Evolutionary conservation across 1,140 invertebrate genomes (phyloP), one percentile per base, ranked within the genome.

Genomic region (Halesus radiatus): DNA sequence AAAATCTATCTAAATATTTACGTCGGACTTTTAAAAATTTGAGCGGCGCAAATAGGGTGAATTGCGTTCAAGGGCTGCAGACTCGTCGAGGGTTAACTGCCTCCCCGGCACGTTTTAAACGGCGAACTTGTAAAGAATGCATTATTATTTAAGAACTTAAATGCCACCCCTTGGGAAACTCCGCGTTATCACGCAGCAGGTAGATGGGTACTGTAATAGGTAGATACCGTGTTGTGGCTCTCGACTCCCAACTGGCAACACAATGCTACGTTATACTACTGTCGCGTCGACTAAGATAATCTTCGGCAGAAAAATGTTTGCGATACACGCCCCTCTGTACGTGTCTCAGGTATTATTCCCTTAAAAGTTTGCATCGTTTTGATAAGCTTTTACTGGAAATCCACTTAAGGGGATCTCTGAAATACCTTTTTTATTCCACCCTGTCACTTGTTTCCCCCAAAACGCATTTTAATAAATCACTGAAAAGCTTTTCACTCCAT

Each of bases 111-210:
- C 74, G 32, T 64, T 76, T 26, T 18, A 76, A 64, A 62, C 66
- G 56, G 68, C 64, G 58, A 83, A 83, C 74, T 82, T 83, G 64
- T 78, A 79, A 79, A 79, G 66, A 72, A 60, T 79, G 77, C 66
- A 79, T 72, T 79, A 79, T 79, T 79, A 79, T 79, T 79, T 79
- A 79, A 73, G 77, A 72, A 79, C 77, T 79, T 79, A 79, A 79
- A 79, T 75, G 78, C 78, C 78, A 75, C 78, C 66, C 73, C 52
- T 80, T 80, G 72, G 13, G 70, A 66, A 53, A 66, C 5, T 72
- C 68, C 37, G 20, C 20, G 77, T 72, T 79, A 58, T 26, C 64
- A 72, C 77, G 62, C 37, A 50, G 66, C 13, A 26, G 58, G 72
- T 45, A 18, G 29, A 52, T 18, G 26, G 45, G 54, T 7, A 13